Evolutionary conservation across 2,113 vertebrate species (phyloP), one percentile per base, ranked within the genome.

Genomic region (Siniperca chuatsi): DNA sequence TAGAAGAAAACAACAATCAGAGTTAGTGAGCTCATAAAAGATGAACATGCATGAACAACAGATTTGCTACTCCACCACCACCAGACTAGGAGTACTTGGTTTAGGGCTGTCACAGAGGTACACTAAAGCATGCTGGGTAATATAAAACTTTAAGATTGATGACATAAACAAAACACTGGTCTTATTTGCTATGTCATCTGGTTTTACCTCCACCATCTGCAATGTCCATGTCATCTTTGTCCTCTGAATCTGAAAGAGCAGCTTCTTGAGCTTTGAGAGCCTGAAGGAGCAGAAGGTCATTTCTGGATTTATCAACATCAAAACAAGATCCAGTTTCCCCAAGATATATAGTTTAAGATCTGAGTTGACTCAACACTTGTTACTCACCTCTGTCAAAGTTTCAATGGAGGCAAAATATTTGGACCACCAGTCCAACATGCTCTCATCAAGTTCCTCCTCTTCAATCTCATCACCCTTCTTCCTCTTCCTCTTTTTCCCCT

Each of bases 341-440:
- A 62, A 29, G 5, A 64, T 42, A 33, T 35, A 6, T 42, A 4
- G 7, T 10, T 16, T n/a, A 6, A 61, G n/a, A 75, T 62, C 25
- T 16, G 74, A 52, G 29, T 50, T 37, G 4, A 64, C 42, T 44
- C 42, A 10, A 44, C 40, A n/a, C 15, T 18, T 35, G 2, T 16
- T 21, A 72, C 92, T 92, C 83, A 98, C 98, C 96, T 99, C 98
- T 89, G 97, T 98, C 92, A 99, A 94, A 0, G 98, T 99, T 80
- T 99, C 98, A 0, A 99, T 99, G 78, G 98, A 99, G 71, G 97
- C 96, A 0, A 99, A 99, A 86, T 99, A 99, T 90, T 99, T 99
- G 89, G 98, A 99, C 98, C 98, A 99, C 98, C 98, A 99, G 90
- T 99, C 98, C 93, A 99, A 90, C 97, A 97, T 97, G 95, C 97